phyloP scores from a whole-genome alignment of 1,140 invertebrate genomes.

The Drosophila gunungcola region DNA sequence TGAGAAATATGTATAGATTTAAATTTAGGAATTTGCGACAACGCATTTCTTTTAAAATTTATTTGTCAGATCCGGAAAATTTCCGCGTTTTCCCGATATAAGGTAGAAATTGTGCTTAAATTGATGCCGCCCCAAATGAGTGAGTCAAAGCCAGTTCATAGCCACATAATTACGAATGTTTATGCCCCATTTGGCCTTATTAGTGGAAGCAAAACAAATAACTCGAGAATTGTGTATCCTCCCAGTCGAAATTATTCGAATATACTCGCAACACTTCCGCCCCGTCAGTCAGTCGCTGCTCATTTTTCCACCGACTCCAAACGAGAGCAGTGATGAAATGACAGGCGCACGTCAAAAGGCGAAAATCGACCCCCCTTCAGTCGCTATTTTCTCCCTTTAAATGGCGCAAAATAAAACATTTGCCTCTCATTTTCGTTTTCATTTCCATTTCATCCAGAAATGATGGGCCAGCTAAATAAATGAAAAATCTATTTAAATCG shows the following conservation, averaged over 20 bases:
- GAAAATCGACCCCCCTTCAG: constrained; percentile 35
- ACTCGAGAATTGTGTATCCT: constrained; percentile 69
- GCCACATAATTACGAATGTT: constrained; percentile 73
- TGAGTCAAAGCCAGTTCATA: constrained; percentile 40
- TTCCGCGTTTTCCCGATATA: neutral
- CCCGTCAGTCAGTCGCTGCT: constrained; percentile 51
- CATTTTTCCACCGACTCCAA: constrained; percentile 43
- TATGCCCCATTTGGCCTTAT: constrained; percentile 80
- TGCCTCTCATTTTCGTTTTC: constrained; percentile 68
- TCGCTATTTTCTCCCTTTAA: constrained; percentile 8
- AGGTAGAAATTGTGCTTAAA: neutral
- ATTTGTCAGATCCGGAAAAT: neutral
- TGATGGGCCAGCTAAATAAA: constrained; percentile 82
- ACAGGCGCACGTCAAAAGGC: constrained; percentile 78
- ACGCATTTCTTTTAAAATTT: neutral
- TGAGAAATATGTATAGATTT: no score
- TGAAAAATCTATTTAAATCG: constrained; percentile 84
- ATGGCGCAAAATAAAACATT: constrained; percentile 82
- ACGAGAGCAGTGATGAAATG: constrained; percentile 69
- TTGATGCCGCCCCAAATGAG: constrained; percentile 2
- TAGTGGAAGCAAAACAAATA: constrained; percentile 77
- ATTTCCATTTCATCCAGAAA: constrained; percentile 77
- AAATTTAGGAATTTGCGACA: no score
- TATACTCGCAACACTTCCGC: constrained; percentile 65
- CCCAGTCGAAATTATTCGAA: constrained; percentile 23